Conservation (phyloP, 1,140 invertebrate species). For the Drosophila erecta region DNA sequence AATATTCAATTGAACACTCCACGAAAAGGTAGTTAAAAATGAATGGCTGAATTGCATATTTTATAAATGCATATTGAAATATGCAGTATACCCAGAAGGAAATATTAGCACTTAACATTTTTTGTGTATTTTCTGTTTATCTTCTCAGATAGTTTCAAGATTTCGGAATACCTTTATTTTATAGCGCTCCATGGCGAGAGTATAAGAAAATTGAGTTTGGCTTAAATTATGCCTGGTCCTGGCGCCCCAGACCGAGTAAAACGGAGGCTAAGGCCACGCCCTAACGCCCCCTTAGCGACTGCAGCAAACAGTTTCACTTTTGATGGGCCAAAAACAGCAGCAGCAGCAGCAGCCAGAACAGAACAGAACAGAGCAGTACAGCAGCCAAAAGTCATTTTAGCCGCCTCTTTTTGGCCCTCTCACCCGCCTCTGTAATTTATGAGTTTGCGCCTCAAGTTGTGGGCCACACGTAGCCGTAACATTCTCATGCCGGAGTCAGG, state of each 20-base stretch:
- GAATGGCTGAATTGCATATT: neutral
- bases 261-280: conserved; percentile 48
- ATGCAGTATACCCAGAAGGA: too few species aligned
- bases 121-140: too few species aligned
- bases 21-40: neutral
- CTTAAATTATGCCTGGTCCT: conserved; percentile 64
- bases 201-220: conserved; percentile 65
- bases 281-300: conserved; percentile 64
- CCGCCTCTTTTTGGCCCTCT: conserved; percentile 35
- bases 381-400: conserved; percentile 75
- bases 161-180: conserved; percentile 8
- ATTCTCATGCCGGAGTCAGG: conserved; percentile 11
- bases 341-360: conserved; percentile 53
- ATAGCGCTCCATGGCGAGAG: conserved; percentile 10
- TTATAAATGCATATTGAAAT: too few species aligned
- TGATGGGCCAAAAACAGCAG: conserved; percentile 44
- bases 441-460: conserved; percentile 80
- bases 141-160: neutral
- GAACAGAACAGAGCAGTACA: neutral
- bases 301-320: conserved; percentile 78
- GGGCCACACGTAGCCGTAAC: conserved; percentile 54
- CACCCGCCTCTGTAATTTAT: conserved; percentile 64
- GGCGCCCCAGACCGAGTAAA: conserved; percentile 37
- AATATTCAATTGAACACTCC: neutral
- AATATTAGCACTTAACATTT: too few species aligned